Conservation (phyloP, 2,113 vertebrate genomes). For the Perognathus longimembris region DNA sequence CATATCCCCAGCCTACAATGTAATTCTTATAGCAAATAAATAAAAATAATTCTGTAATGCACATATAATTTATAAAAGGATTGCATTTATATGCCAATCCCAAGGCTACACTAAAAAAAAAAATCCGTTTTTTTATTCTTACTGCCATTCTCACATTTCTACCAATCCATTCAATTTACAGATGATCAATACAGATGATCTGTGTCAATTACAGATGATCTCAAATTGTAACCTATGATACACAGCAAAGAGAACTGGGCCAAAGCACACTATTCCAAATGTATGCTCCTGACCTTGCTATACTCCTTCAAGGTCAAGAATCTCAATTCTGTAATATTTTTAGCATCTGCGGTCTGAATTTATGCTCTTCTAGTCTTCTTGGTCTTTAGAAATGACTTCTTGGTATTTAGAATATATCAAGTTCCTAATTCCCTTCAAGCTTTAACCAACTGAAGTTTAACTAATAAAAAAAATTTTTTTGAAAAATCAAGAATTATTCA, state of each 20-base stretch:
- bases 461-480: background rate
- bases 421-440: conserved; percentile 19
- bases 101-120: background rate
- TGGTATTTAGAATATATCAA: background rate
- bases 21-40: conserved; percentile 31
- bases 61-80: background rate
- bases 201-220: background rate
- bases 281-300: background rate
- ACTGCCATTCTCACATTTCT: background rate
- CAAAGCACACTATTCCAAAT: background rate
- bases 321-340: conserved; percentile 52
- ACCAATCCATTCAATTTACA: background rate
- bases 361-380: conserved; percentile 39
- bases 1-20: too few species aligned
- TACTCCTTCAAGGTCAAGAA: conserved; percentile 9
- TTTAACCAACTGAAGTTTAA: background rate
- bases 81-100: background rate
- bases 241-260: background rate
- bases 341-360: conserved; percentile 50
- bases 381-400: conserved; percentile 51
- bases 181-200: too few species aligned
- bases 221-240: background rate
- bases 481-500: conserved; percentile 58
- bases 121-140: background rate
- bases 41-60: background rate